phyloP scores from a whole-genome alignment of 2,113 vertebrate species.

The Pungitius pungitius region DNA sequence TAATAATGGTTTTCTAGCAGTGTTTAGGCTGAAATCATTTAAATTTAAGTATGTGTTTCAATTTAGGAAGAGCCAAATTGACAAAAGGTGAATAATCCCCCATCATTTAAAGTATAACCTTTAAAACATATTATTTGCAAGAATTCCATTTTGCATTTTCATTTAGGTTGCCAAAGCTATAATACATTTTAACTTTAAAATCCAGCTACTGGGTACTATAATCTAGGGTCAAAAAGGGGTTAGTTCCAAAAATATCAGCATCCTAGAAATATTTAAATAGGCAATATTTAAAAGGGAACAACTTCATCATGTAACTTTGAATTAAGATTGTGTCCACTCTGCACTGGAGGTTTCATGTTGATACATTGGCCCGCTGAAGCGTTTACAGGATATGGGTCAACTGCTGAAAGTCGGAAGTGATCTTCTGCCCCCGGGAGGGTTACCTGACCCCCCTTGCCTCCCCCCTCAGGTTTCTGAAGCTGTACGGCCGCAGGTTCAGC shows the following conservation, averaged over 20 bases:
- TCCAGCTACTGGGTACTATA: neutral
- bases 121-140: neutral
- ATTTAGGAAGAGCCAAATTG: neutral
- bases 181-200: neutral
- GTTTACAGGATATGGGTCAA: slow-evolving; percentile 31
- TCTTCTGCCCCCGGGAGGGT: neutral
- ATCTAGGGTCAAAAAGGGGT: neutral
- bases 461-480: slow-evolving; percentile 87
- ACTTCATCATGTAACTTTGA: neutral
- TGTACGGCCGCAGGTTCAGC: slow-evolving; percentile 94
- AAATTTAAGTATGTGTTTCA: neutral
- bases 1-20: neutral
- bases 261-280: neutral
- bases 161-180: neutral
- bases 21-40: neutral
- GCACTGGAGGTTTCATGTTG: neutral
- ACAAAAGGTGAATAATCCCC: neutral
- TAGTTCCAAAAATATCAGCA: neutral
- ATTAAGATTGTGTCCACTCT: neutral
- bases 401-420: slow-evolving; percentile 29
- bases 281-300: neutral
- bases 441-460: neutral
- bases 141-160: neutral
- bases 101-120: neutral
- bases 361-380: neutral